These are phyloP conservation scores for Mylabris phalerata DNA, from an alignment of 1,140 invertebrate species.

Conservation along the genomic window DNA sequence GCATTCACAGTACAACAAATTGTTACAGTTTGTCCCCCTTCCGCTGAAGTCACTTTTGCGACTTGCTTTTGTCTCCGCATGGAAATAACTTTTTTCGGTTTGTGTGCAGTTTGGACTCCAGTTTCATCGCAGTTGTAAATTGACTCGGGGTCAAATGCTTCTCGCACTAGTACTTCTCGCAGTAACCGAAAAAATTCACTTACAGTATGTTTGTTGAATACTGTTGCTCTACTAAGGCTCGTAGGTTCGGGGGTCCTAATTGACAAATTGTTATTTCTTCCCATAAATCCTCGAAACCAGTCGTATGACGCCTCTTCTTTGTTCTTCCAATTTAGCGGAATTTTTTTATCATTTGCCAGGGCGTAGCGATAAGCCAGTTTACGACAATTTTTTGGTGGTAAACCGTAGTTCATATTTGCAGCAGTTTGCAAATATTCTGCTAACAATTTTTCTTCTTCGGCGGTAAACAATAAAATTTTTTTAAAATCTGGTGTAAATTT, in stretches of 20 bases:
- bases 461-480: no score
- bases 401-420: no score
- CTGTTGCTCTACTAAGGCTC: slow-evolving; percentile 35
- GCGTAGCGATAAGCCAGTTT: no score
- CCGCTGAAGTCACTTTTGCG: slow-evolving; percentile 37
- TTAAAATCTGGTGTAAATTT: no score
- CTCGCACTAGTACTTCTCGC: slow-evolving; percentile 25
- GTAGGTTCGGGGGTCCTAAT: slow-evolving; percentile 34
- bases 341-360: no score
- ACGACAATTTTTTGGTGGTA: no score
- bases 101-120: slow-evolving; percentile 43
- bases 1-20: not conserved
- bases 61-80: slow-evolving; percentile 39
- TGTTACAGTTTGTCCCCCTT: slow-evolving; percentile 42
- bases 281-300: no score
- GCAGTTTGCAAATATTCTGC: no score
- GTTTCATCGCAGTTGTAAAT: slow-evolving; percentile 46
- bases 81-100: slow-evolving; percentile 32
- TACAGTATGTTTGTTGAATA: slow-evolving; percentile 38
- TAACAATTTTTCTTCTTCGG: no score
- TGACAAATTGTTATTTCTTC: no score
- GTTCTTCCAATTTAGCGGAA: no score
- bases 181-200: slow-evolving; percentile 35
- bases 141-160: slow-evolving; percentile 24
- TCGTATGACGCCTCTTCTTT: no score